Conservation (phyloP, 1,140 invertebrate species). For the Elymnias hypermnestra region DNA sequence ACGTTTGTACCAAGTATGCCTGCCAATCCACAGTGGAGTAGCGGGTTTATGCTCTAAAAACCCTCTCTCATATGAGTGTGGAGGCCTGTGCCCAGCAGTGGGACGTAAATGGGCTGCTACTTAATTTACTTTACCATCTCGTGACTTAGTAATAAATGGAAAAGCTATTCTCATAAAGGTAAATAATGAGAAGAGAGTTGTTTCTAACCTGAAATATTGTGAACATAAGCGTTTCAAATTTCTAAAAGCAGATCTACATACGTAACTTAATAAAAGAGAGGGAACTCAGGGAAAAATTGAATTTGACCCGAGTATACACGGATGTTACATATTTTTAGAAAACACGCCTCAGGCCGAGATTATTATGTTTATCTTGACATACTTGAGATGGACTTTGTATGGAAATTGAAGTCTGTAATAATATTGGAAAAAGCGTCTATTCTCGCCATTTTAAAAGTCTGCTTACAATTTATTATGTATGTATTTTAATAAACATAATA, state of each 20-base stretch:
- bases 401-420: conserved; percentile 21
- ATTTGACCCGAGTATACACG: conserved; percentile 27
- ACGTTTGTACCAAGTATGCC: too few relatives aligned
- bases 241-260: conserved; percentile 16
- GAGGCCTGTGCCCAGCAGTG: too few relatives aligned
- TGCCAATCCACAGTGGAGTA: too few relatives aligned
- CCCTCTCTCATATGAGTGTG: too few relatives aligned
- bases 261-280: conserved; percentile 28
- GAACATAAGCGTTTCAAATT: conserved; percentile 15
- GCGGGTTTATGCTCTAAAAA: too few relatives aligned
- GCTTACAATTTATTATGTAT: too few relatives aligned
- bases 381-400: conserved; percentile 23
- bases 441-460: not conserved
- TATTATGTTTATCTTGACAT: conserved; percentile 30
- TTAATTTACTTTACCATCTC: too few relatives aligned
- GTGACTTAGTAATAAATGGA: too few relatives aligned
- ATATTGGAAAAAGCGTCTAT: conserved; percentile 9
- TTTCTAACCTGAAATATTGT: conserved; percentile 8
- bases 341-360: conserved; percentile 23
- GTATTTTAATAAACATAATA: too few relatives aligned
- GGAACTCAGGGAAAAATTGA: conserved; percentile 17
- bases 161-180: too few relatives aligned
- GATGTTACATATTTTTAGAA: conserved; percentile 37
- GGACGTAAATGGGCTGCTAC: too few relatives aligned
- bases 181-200: not conserved